Evolutionary conservation across 2,888 invertebrate species (phyloP).

Genomic region (Acanthoscelides obtectus): DNA sequence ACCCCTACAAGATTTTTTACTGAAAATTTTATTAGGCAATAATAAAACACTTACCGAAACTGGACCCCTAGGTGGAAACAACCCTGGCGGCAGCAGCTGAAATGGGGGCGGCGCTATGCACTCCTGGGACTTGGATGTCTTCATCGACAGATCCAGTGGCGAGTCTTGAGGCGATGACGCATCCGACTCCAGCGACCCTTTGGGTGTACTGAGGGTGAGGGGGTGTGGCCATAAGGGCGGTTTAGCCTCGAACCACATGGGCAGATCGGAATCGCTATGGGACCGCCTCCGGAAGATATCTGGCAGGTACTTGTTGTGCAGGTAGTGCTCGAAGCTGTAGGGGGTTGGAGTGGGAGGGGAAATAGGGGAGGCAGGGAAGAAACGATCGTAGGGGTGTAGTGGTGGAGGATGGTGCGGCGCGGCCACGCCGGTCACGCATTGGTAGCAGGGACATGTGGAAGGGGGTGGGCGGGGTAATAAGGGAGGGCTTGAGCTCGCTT

Average conservation of each 20-base stretch:
- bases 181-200: conserved; percentile 53
- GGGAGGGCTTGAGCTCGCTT: conserved; percentile 45
- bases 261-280: conserved; percentile 63
- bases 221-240: conserved; percentile 43
- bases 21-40: too few relatives aligned
- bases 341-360: conserved; percentile 55
- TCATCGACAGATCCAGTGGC: conserved; percentile 80
- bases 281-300: conserved; percentile 58
- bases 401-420: conserved; percentile 41
- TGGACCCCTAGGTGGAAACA: conserved; percentile 52
- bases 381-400: conserved; percentile 48
- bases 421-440: conserved; percentile 42
- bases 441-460: conserved; percentile 43
- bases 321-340: conserved; percentile 60
- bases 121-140: conserved; percentile 50
- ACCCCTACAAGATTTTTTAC: too few relatives aligned
- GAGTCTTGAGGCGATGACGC: conserved; percentile 67
- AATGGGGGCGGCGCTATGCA: conserved; percentile 41
- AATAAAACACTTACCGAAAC: conserved; percentile 54
- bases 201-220: conserved; percentile 39
- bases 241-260: conserved; percentile 50
- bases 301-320: conserved; percentile 61
- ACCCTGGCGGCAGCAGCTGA: conserved; percentile 53
- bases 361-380: conserved; percentile 54
- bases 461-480: conserved; percentile 29